Evolutionary conservation across 2,113 vertebrate species (phyloP).

Genomic region (Clinocottus analis): DNA sequence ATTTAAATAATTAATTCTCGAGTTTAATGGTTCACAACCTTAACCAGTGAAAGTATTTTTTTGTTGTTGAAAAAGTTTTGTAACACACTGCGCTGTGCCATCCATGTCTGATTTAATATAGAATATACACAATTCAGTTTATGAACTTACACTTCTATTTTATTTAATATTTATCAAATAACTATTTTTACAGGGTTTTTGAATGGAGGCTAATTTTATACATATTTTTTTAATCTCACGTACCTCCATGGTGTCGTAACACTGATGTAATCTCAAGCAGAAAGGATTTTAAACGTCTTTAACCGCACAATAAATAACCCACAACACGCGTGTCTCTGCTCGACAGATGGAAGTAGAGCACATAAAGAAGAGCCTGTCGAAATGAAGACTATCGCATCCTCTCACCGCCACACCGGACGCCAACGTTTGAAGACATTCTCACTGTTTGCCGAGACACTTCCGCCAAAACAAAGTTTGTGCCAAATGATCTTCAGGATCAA

Average conservation of each 20-base stretch:
- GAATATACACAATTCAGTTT: too few species aligned
- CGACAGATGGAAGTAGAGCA: constrained; percentile 96
- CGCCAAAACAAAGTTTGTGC: constrained; percentile 93
- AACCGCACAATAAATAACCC: background rate
- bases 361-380: constrained; percentile 97
- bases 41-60: too few species aligned
- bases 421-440: constrained; percentile 79
- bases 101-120: too few species aligned
- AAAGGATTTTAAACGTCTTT: background rate
- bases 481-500: constrained; percentile 83
- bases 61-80: too few species aligned
- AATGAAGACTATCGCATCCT: constrained; percentile 83
- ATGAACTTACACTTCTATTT: too few species aligned
- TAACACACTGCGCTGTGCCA: too few species aligned
- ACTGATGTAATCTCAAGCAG: background rate
- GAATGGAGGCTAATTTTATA: too few species aligned
- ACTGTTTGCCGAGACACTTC: constrained; percentile 77
- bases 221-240: too few species aligned
- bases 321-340: constrained; percentile 27
- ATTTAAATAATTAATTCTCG: background rate
- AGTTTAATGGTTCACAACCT: too few species aligned
- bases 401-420: constrained; percentile 73
- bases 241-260: too few species aligned
- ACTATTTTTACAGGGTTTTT: too few species aligned
- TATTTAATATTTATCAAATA: too few species aligned